A percentile compares a stretch with the other conserved stretches of the same genome.
Conservation (phyloP, 2,888 invertebrate genomes). For the Anaspis maculata region DNA sequence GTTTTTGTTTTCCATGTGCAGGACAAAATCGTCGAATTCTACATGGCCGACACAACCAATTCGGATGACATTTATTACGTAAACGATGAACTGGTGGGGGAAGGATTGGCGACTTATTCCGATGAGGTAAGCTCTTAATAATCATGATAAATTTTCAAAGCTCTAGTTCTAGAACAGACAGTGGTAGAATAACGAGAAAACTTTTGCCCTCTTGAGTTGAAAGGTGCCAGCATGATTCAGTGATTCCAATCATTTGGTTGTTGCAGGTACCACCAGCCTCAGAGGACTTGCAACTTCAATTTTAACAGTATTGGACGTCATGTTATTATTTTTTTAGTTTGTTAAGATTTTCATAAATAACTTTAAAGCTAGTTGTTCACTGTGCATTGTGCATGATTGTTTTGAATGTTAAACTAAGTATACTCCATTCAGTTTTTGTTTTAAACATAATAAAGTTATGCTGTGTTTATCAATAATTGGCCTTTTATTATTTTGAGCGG, state of each 20-base stretch:
- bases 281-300: too few species aligned
- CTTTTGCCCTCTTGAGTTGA: too few species aligned
- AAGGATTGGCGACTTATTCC: conserved; percentile 42
- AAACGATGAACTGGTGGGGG: conserved; percentile 43
- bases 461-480: too few species aligned
- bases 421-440: too few species aligned
- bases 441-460: too few species aligned
- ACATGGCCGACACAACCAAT: conserved; percentile 46
- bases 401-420: neutral
- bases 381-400: neutral
- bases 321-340: conserved; percentile 2
- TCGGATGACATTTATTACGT: conserved; percentile 44
- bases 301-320: too few species aligned
- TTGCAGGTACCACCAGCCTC: too few species aligned
- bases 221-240: too few species aligned
- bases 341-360: too few species aligned
- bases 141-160: too few species aligned
- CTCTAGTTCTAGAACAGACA: conserved; percentile 1
- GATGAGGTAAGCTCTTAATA: conserved; percentile 31
- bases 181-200: neutral
- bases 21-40: conserved; percentile 30
- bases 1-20: conserved; percentile 4
- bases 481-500: too few species aligned
- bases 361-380: conserved; percentile 9
- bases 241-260: too few species aligned